Conservation (phyloP, 2,888 invertebrate genomes). For the Tachina fera region DNA sequence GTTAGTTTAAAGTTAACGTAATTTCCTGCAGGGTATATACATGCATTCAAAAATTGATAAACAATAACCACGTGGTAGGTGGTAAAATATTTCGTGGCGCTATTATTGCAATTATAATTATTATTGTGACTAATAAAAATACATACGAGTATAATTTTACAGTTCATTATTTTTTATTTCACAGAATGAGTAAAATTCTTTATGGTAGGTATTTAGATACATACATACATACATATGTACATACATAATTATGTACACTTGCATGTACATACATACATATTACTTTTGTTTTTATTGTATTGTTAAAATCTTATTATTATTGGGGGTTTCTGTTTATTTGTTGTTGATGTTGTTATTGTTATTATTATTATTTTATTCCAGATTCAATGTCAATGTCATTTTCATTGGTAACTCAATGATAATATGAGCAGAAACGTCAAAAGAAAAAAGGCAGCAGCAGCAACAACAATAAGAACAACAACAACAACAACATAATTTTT, state of each 20-base stretch:
- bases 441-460: conserved; percentile 27
- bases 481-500: conserved; percentile 14
- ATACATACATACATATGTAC: too few relatives aligned
- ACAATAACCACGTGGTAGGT: conserved; percentile 24
- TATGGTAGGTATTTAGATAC: neutral
- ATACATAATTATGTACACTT: too few relatives aligned
- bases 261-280: conserved; percentile 1
- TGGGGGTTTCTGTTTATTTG: conserved; percentile 22
- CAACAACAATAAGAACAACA: conserved; percentile 38
- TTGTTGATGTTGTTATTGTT: conserved; percentile 31
- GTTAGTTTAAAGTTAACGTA: too few relatives aligned
- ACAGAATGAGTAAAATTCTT: conserved; percentile 42
- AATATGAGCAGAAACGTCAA: conserved; percentile 58
- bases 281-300: conserved; percentile 31
- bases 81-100: neutral
- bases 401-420: conserved; percentile 70
- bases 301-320: conserved; percentile 9
- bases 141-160: conserved; percentile 41
- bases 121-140: conserved; percentile 45
- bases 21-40: too few relatives aligned
- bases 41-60: neutral
- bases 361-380: conserved; percentile 55
- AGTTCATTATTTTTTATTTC: neutral
- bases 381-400: conserved; percentile 72
- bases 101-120: conserved; percentile 23